Evolutionary conservation across 2,113 vertebrate genomes (phyloP), one percentile per base, ranked within the genome.

Genomic region (Gymnorhina tibicen): DNA sequence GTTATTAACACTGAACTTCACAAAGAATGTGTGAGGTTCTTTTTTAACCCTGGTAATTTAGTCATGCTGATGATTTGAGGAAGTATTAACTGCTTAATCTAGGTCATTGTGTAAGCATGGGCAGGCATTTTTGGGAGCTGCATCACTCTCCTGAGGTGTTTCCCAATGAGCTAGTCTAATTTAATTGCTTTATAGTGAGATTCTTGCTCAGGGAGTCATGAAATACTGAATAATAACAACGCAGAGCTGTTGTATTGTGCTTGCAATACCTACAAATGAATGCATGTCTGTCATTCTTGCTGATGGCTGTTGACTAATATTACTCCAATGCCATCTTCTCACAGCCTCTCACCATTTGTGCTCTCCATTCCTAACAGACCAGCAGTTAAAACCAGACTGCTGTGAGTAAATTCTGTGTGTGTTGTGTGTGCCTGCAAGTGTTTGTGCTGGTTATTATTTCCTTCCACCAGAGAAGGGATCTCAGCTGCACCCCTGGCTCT

Each of bases 71-170:
- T 64, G 35, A 64, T 89, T 88, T 93, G 76, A 94, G 73, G 92
- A 87, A 94, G 62, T 85, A 56, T 52, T 85, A 73, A 93, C 70
- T 6, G n/a, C 89, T 95, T 94, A 37, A 93, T 94, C 87, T 46
- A 83, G 81, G 91, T 87, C 66, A 75, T 95, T 85, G 59, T 77
- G 74, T 94, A 90, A 95, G 59, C 55, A 87, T 30, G 72, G 72
- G 63, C 88, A 85, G 87, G 42, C 92, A 92, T 95, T 96, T 94
- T 91, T 88, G 84, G 30, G 63, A 94, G 72, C 91, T 96, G 79
- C 82, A 78, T 96, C 94, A 94, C 60, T 59, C 42, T 73, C 32
- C 55, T 46, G 78, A 76, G 75, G 70, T 85, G 42, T 91, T 95
- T 94, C 77, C 39, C 42, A 86, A 44, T 83, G 75, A 85, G 69